Evolutionary conservation across 2,797 vertebrate genomes (phyloP), one percentile per base, ranked within the genome.

Genomic region (Anisognathus igniventris): DNA sequence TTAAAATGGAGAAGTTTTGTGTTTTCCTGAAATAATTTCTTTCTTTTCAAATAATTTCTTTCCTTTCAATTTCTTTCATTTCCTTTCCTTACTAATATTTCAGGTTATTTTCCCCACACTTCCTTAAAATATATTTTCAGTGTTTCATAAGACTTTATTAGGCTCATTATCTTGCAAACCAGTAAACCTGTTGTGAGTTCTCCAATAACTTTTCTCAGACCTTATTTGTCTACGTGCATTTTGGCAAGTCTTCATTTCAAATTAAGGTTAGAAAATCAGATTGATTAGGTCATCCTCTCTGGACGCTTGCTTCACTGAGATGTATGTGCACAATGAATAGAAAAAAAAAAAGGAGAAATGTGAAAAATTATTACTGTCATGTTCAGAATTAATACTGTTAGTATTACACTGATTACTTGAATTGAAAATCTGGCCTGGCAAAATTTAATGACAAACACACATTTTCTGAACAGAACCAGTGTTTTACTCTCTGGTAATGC

Each of bases 311-410:
- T 67, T 67, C 30, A 17, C 5, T 44, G 27, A 71, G 9, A 56
- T 3, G 0, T 40, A 2, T 39, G 10, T 44, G 40, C 20, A 50
- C 14, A 12, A 40, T 0, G 0, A 61, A 27, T 22, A 70, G 61
- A 27, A 65, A 14, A 76, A 9, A 2, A 50, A 28, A 2, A 33
- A 58, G 23, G 1, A 45, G 22, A 84, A 87, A 35, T 7, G 62
- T 12, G 10, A 85, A 42, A 67, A 72, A 61, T 40, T 35, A 72
- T 51, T 68, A 27, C 23, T 33, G 10, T 39, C 35, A 14, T 14
- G 9, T 53, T 39, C 25, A 47, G 66, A 53, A 53, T 60, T 47
- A 47, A 23, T 60, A 35, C 17, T 39, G 2, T 22, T 40, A 35
- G 3, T 40, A 31, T 80, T 31, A 35, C 6, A 33, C 22, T 51